Percentiles rank a stretch among this genome's conserved stretches.
phyloP scores from a whole-genome alignment of 2,113 vertebrate genomes.

The Cygnus atratus region DNA sequence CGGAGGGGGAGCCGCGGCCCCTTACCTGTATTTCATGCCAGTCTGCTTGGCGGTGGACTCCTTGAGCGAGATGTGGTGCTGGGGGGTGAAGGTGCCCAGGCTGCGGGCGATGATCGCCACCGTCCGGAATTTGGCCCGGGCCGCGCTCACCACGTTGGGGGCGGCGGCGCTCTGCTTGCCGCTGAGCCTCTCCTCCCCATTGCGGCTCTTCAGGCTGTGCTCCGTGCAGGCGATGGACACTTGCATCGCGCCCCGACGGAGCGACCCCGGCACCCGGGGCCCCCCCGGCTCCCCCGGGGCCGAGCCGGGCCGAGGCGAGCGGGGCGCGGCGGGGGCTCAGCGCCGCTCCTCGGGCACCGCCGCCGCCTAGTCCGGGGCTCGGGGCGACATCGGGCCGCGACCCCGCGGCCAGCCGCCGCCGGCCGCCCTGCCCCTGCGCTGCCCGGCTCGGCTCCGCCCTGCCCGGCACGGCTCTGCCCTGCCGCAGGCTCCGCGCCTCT shows the following conservation, averaged over 20 bases:
- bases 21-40: constrained; percentile 99
- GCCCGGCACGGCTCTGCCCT: too few species aligned
- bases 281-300: too few species aligned
- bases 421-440: too few species aligned
- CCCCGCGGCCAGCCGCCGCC: too few species aligned
- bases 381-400: too few species aligned
- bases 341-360: too few species aligned
- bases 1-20: not conserved
- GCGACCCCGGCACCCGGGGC: not conserved
- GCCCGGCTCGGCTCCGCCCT: too few species aligned
- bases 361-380: too few species aligned
- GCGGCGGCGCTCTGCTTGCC: constrained; percentile 91
- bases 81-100: constrained; percentile 93
- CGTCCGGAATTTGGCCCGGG: constrained; percentile 94
- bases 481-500: too few species aligned
- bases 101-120: constrained; percentile 98
- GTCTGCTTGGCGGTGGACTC: constrained; percentile 98
- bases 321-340: too few species aligned
- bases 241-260: constrained; percentile 84
- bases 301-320: too few species aligned
- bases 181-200: constrained; percentile 90
- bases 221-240: constrained; percentile 99
- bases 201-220: constrained; percentile 95
- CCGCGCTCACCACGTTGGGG: constrained; percentile 93
- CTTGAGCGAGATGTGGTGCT: constrained; percentile 97